phyloP scores from a whole-genome alignment of 2,113 vertebrate genomes.

The Pangasianodon hypophthalmus region DNA sequence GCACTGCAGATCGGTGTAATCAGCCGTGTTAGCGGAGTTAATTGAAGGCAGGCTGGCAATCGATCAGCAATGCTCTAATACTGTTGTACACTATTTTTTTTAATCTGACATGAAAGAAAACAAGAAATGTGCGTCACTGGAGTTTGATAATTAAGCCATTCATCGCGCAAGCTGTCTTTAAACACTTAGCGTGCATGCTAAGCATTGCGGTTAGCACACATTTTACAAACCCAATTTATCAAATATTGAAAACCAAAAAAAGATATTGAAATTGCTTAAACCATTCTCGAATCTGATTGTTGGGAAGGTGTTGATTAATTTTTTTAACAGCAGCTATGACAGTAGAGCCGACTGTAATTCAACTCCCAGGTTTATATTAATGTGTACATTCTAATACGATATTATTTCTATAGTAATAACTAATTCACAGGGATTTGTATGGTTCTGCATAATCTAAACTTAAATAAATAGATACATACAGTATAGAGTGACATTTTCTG shows the following conservation, averaged over 20 bases:
- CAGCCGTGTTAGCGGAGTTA: conserved; percentile 60
- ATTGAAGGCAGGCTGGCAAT: conserved; percentile 60
- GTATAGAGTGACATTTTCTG: background rate
- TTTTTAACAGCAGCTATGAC: background rate
- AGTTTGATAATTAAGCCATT: conserved; percentile 69
- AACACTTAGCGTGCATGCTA: conserved; percentile 34
- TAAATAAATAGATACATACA: background rate
- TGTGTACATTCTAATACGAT: background rate
- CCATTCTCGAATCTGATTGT: background rate
- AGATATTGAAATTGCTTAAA: background rate
- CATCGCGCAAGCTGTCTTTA: conserved; percentile 59
- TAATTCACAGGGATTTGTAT: background rate
- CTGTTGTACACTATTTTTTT: conserved; percentile 57
- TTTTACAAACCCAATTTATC: too few species aligned
- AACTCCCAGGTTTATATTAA: background rate
- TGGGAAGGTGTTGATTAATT: background rate
- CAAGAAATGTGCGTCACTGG: conserved; percentile 56
- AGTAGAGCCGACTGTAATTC: background rate
- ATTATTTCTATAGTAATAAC: background rate
- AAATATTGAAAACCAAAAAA: background rate
- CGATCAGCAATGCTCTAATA: conserved; percentile 62
- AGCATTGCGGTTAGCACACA: conserved; percentile 52
- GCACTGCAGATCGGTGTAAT: conserved; percentile 52
- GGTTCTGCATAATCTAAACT: background rate
- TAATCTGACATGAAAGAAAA: conserved; percentile 33